Base-by-base conservation (phyloP, 2,797 vertebrate genomes). In the Brachyalestes nurse region DNA sequence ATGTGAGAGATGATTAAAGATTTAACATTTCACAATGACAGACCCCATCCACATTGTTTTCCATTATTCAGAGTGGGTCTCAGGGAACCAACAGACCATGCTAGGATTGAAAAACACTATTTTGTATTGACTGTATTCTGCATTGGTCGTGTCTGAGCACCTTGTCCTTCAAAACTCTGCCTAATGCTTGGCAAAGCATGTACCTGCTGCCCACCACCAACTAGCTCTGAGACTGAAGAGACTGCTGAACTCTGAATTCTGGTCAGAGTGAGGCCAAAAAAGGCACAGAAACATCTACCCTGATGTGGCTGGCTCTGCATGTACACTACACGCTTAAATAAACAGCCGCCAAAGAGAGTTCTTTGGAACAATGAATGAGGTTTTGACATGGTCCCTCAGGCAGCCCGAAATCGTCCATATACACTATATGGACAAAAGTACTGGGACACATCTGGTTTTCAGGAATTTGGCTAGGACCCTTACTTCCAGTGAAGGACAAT, bases 1-100 rank as follows among this genome's bases (percentile, higher is more conserved):
- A 84, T 8, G 73, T 47, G 45, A 72, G 77, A 65, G 45, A 78
- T 47, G 60, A 80, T 83, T 72, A 82, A 83, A 83, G 72, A 83
- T 82, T 62, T 66, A 77, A 83, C 70, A 72, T 85, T 80, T 78
- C 19, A 71, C 19, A 34, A 84, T 71, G 77, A 76, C 78, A 58
- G 42, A 75, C 62, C 74, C 76, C 34, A 42, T 84, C 80, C 75
- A 70, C 10, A 28, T 21, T 49, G 25, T 71, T 81, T 64, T 82
- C 49, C 57, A 80, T 79, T 81, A 86, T 85, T 84, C 75, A 79
- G 57, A 80, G 38, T 1, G 28, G 0, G 42, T 75, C 66, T 72
- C 62, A 40, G 58, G 40, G 80, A 81, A 55, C 6, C 72, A 42
- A 38, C 6, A n/a, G 57, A 77, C 71, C 64, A 45, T 53, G 55